Evolutionary conservation across 2,797 vertebrate species (phyloP), one percentile per base, ranked within the genome.

Genomic region (Denticeps clupeoides): DNA sequence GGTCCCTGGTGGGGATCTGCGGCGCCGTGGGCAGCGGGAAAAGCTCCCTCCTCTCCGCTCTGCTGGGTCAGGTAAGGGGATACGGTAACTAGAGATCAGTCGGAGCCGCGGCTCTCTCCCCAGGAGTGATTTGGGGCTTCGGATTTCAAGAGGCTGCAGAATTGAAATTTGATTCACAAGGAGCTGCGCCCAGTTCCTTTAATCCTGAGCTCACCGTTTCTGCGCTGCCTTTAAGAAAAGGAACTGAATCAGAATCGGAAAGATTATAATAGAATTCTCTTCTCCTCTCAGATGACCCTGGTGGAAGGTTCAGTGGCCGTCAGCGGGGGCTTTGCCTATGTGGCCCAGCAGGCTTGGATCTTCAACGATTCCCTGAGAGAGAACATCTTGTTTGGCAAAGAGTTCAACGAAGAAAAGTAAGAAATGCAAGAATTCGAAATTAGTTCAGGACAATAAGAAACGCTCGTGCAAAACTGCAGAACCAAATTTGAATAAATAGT

Each of bases 291-390:
- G 87, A 85, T 89, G 84, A 86, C 82, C 10, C 62, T 87, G 55
- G 65, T 88, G n/a, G 78, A 79, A 24, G 87, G 86, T 11, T 75
- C 71, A 2, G 64, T 87, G 7, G 81, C 84, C 4, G 82, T 72
- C 22, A 72, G 59, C 1, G 80, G 76, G 11, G 78, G 63, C 29
- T 82, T 85, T 2, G 84, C 82, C 9, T 89, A 85, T 11, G 82
- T 79, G 1, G 77, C 86, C 27, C 87, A 89, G 60, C 85, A 89
- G 68, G 82, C 84, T 41, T 89, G 87, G 86, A 85, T 89, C 62
- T 75, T 87, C 45, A 87, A 89, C 58, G 70, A 84, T 55, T 82
- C 86, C n/a, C 61, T 89, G 43, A 79, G 62, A 57, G 85, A 87
- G 51, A 89, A 89, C 67, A 84, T 89, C 48, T 63, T 88, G 56